A percentile compares a stretch with the other conserved stretches of the same genome.
Conservation (phyloP, 2,113 vertebrate species). For the Coregonus clupeaformis region DNA sequence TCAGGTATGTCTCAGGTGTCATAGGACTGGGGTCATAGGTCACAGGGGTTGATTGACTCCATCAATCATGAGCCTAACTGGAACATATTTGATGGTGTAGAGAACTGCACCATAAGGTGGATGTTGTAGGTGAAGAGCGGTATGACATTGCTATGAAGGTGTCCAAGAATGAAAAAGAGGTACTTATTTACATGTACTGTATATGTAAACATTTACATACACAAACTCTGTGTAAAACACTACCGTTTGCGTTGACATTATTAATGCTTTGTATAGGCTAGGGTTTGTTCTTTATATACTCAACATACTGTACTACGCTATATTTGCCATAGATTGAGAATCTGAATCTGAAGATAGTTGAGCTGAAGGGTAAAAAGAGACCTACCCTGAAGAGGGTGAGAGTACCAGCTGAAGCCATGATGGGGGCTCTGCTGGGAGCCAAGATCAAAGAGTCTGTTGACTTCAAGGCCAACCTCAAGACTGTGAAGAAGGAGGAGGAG, state of each 20-base stretch:
- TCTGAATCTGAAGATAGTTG: conserved; percentile 74
- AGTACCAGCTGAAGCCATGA: conserved; percentile 79
- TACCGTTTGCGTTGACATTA: too few relatives aligned
- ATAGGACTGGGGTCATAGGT: too few relatives aligned
- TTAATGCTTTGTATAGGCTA: too few relatives aligned
- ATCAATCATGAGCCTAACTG: too few relatives aligned
- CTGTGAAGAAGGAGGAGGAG: conserved; percentile 79
- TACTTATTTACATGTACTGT: conserved; percentile 30
- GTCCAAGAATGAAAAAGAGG: conserved; percentile 65
- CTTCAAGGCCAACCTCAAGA: conserved; percentile 78
- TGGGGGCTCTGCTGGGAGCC: conserved; percentile 73
- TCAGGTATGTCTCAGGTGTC: conserved; percentile 52
- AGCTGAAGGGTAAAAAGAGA: conserved; percentile 79
- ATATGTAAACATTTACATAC: too few relatives aligned
- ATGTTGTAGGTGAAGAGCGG: conserved; percentile 68
- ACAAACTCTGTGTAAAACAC: too few relatives aligned
- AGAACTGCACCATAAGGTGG: conserved; percentile 67
- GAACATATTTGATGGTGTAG: conserved; percentile 36
- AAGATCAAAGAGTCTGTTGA: conserved; percentile 77
- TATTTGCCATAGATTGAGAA: conserved; percentile 26
- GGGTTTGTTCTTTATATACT: too few relatives aligned
- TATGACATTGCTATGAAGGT: conserved; percentile 68
- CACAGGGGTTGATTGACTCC: background rate
- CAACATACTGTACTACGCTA: background rate
- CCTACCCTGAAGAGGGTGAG: conserved; percentile 75